A percentile compares a stretch with the other conserved stretches of the same genome.
Evolutionary conservation across 1,140 invertebrate genomes (phyloP).

Genomic region (Drosophila fuyamai): DNA sequence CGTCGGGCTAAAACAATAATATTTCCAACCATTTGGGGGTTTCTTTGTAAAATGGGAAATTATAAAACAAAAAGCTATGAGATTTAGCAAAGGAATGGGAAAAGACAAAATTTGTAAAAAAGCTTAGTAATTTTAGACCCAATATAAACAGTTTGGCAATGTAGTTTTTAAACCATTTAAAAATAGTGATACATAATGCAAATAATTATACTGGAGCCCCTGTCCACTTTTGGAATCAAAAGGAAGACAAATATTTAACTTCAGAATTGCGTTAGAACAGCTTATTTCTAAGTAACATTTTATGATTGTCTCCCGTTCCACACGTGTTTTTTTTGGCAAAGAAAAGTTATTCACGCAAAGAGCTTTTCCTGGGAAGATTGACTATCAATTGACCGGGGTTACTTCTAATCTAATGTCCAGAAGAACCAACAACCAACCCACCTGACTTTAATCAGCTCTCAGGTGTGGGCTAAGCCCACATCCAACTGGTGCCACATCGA

Average conservation of each 20-base stretch:
- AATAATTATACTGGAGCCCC: too few species aligned
- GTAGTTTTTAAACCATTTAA: too few species aligned
- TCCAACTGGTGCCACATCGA: conserved; percentile 25
- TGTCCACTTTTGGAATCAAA: too few species aligned
- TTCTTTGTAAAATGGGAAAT: neutral
- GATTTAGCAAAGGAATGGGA: too few species aligned
- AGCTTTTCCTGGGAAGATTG: conserved; percentile 22
- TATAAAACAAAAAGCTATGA: too few species aligned
- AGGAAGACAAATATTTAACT: too few species aligned
- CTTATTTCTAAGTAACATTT: conserved; percentile 9
- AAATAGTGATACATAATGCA: too few species aligned
- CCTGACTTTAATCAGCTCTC: conserved; percentile 39
- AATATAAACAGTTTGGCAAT: too few species aligned
- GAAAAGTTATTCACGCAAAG: neutral
- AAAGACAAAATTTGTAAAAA: too few species aligned
- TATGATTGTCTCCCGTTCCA: conserved; percentile 5
- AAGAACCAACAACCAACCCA: conserved; percentile 25
- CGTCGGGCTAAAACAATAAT: conserved; percentile 25
- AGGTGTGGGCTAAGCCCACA: conserved; percentile 33
- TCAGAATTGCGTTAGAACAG: conserved; percentile 2
- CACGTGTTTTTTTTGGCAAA: conserved; percentile 15
- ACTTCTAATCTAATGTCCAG: conserved; percentile 37
- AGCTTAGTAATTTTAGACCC: too few species aligned
- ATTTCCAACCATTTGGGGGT: neutral
- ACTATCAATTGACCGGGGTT: conserved; percentile 29